Percentiles rank a stretch among this genome's conserved stretches.
These are phyloP conservation scores for Oreochromis grahami DNA, from an alignment of 2,797 vertebrate species.

Conservation along the genomic window DNA sequence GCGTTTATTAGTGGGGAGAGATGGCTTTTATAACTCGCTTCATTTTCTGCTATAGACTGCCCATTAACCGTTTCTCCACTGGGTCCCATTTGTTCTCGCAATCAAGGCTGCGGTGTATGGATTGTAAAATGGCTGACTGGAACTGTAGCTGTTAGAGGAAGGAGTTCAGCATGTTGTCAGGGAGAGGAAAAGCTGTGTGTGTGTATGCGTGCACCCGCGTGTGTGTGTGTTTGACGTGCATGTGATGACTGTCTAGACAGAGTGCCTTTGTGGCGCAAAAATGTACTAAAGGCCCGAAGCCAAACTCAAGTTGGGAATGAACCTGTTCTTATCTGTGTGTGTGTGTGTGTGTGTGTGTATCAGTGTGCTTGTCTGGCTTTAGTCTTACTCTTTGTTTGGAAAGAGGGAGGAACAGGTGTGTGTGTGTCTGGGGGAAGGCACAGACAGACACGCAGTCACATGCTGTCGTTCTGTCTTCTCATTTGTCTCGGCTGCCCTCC, in stretches of 20 bases:
- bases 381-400: slow-evolving; percentile 51
- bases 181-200: neutral
- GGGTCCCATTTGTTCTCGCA: slow-evolving; percentile 2
- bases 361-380: slow-evolving; percentile 46
- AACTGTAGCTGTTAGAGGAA: slow-evolving; percentile 25
- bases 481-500: slow-evolving; percentile 16
- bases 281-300: slow-evolving; percentile 63
- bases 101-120: slow-evolving; percentile 13
- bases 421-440: slow-evolving; percentile 1
- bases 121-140: slow-evolving; percentile 67
- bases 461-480: slow-evolving; percentile 31
- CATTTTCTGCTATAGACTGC: slow-evolving; percentile 4
- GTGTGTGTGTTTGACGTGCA: neutral
- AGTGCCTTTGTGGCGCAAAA: slow-evolving; percentile 64
- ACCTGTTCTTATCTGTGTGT: slow-evolving; percentile 51
- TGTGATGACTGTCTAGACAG: slow-evolving; percentile 70
- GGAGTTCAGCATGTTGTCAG: slow-evolving; percentile 29
- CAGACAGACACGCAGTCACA: slow-evolving; percentile 37
- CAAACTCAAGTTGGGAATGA: slow-evolving; percentile 62
- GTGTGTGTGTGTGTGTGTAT: neutral
- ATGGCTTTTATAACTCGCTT: neutral
- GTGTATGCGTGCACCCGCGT: neutral
- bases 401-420: slow-evolving; percentile 54
- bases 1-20: neutral
- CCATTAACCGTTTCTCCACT: neutral